These are phyloP conservation scores for Argyresthia albistria DNA, from an alignment of 2,888 invertebrate species.

Conservation along the genomic window DNA sequence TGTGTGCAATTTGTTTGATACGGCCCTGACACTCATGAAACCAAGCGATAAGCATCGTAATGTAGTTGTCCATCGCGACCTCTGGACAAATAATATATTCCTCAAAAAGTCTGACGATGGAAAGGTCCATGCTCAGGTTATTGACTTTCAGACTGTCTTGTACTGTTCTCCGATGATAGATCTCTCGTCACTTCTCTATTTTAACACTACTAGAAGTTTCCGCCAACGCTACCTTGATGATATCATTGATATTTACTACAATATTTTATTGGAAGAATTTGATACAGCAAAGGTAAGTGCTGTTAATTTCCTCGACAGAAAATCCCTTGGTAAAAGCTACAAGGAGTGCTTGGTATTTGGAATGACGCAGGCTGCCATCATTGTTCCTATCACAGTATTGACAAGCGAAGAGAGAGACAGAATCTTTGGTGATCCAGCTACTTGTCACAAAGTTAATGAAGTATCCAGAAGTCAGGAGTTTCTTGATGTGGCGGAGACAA, in stretches of 20 bases:
- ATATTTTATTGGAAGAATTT: slow-evolving; percentile 50
- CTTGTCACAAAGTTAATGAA: slow-evolving; percentile 23
- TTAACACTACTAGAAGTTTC: slow-evolving; percentile 60
- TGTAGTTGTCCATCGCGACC: slow-evolving; percentile 71
- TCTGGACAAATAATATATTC: slow-evolving; percentile 76
- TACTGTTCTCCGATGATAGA: slow-evolving; percentile 79
- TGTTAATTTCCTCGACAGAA: slow-evolving; percentile 24
- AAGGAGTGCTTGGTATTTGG: slow-evolving; percentile 41
- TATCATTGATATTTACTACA: slow-evolving; percentile 70
- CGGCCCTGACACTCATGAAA: slow-evolving; percentile 35
- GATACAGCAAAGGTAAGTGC: slow-evolving; percentile 28
- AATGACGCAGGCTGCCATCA: slow-evolving; percentile 45
- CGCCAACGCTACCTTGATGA: slow-evolving; percentile 47
- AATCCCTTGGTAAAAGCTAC: slow-evolving; percentile 26
- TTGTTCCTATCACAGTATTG: slow-evolving; percentile 42
- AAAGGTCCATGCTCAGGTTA: slow-evolving; percentile 61
- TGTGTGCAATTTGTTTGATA: slow-evolving; percentile 28
- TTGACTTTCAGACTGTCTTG: slow-evolving; percentile 79
- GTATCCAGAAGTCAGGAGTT: slow-evolving; percentile 42
- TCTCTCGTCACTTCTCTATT: slow-evolving; percentile 64
- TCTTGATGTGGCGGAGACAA: slow-evolving; percentile 32
- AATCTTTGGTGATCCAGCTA: slow-evolving; percentile 34
- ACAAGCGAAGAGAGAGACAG: slow-evolving; percentile 25
- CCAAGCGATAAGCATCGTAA: slow-evolving; percentile 56
- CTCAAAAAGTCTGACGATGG: slow-evolving; percentile 36